phyloP scores from a whole-genome alignment of 2,888 invertebrate genomes.

The Ornithoptera priamus region DNA sequence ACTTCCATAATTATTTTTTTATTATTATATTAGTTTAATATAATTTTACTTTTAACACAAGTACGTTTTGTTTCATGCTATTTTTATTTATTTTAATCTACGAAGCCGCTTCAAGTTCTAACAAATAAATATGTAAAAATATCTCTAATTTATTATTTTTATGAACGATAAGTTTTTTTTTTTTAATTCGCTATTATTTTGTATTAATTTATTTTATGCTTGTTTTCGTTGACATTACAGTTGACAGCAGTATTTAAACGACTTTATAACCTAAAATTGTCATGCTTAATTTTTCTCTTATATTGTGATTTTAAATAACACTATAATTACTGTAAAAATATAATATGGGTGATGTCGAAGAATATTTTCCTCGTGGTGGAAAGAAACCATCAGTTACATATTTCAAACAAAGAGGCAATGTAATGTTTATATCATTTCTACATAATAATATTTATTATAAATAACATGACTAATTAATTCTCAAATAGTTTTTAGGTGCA shows the following conservation, averaged over 20 bases:
- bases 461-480: not conserved
- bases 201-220: too few species aligned
- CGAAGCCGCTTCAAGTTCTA: too few species aligned
- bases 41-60: too few species aligned
- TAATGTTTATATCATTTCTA: conserved; percentile 40
- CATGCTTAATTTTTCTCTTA: conserved; percentile 15
- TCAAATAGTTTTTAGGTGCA: conserved; percentile 62
- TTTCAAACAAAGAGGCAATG: conserved; percentile 70
- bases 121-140: too few species aligned
- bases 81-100: too few species aligned
- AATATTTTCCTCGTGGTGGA: conserved; percentile 80
- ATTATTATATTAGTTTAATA: too few species aligned
- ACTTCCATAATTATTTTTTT: too few species aligned
- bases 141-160: too few species aligned
- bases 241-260: not conserved
- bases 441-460: conserved; percentile 8
- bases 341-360: conserved; percentile 68
- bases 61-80: too few species aligned
- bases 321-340: conserved; percentile 11
- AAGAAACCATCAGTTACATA: conserved; percentile 68
- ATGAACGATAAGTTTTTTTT: too few species aligned
- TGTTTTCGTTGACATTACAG: not conserved
- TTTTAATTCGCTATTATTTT: too few species aligned
- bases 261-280: conserved; percentile 16
- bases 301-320: not conserved